phyloP scores from a whole-genome alignment of 2,888 invertebrate genomes.

The Zeuzera pyrina region DNA sequence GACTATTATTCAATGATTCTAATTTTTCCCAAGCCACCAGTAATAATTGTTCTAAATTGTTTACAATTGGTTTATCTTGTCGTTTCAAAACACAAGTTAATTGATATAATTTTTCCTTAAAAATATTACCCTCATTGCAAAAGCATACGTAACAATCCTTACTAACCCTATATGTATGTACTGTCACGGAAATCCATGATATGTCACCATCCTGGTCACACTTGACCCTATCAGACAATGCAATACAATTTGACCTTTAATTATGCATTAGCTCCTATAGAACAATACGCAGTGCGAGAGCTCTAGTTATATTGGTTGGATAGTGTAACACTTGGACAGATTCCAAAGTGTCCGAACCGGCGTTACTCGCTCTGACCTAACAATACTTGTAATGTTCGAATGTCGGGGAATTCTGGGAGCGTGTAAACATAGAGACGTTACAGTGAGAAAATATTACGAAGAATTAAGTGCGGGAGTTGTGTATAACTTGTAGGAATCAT shows the following conservation, averaged over 20 bases:
- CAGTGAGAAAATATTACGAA: slow-evolving; percentile 23
- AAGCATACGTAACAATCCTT: too few relatives aligned
- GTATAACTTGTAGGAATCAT: too few relatives aligned
- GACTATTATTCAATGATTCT: too few relatives aligned
- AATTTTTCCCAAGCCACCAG: too few relatives aligned
- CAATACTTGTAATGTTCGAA: slow-evolving; percentile 27
- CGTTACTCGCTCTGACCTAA: slow-evolving; percentile 44
- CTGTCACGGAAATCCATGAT: slow-evolving; percentile 37
- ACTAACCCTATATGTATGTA: slow-evolving; percentile 28
- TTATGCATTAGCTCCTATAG: slow-evolving; percentile 3
- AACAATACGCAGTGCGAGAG: slow-evolving; percentile 14
- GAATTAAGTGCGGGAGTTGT: too few relatives aligned
- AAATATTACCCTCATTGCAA: too few relatives aligned
- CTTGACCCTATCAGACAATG: slow-evolving; percentile 15
- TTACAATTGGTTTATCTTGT: too few relatives aligned
- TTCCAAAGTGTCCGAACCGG: slow-evolving; percentile 52
- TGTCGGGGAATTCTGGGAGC: slow-evolving; percentile 13
- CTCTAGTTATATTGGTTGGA: slow-evolving; percentile 22
- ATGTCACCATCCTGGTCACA: slow-evolving; percentile 30
- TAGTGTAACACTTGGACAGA: slow-evolving; percentile 41
- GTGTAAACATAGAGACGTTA: slow-evolving; percentile 10
- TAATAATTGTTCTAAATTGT: too few relatives aligned
- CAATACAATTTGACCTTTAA: slow-evolving; percentile 23
- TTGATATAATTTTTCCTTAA: too few relatives aligned
- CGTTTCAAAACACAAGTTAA: too few relatives aligned